Evolutionary conservation across 2,113 vertebrate genomes (phyloP).

Genomic region (Vanacampus margaritifer): DNA sequence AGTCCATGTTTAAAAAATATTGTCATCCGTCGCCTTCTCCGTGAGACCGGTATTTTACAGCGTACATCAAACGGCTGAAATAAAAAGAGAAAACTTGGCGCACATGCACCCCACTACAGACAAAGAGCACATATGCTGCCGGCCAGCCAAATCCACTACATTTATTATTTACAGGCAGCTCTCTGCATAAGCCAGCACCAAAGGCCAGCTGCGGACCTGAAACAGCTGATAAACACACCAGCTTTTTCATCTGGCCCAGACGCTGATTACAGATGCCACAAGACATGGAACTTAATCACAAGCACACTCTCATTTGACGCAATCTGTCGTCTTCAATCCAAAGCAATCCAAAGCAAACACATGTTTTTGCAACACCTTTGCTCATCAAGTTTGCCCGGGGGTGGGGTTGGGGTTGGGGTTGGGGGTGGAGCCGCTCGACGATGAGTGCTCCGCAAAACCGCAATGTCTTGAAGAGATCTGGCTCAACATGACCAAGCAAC

Average conservation of each 20-base stretch:
- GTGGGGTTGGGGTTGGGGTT: neutral
- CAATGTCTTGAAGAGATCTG: conserved; percentile 1
- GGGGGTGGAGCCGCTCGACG: conserved; percentile 1
- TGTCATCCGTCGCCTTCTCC: conserved; percentile 61
- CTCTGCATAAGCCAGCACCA: conserved; percentile 47
- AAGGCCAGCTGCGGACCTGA: conserved; percentile 74
- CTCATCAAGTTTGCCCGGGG: conserved; percentile 46
- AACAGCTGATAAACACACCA: conserved; percentile 77
- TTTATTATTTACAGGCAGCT: conserved; percentile 72
- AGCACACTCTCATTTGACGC: conserved; percentile 72
- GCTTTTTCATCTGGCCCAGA: conserved; percentile 77
- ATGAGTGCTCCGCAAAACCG: neutral
- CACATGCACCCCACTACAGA: conserved; percentile 41
- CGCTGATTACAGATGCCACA: conserved; percentile 78
- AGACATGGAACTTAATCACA: conserved; percentile 71
- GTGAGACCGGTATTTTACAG: conserved; percentile 58
- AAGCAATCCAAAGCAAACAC: conserved; percentile 49
- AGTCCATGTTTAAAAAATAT: conserved; percentile 30
- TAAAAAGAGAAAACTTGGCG: conserved; percentile 53
- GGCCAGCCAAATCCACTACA: conserved; percentile 66
- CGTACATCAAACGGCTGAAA: conserved; percentile 70
- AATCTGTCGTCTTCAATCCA: conserved; percentile 58
- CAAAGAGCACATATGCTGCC: conserved; percentile 31
- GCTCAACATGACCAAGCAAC: neutral
- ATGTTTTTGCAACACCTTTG: conserved; percentile 57